Evolutionary conservation across 2,888 invertebrate genomes (phyloP), one percentile per base, ranked within the genome.

Genomic region (Dryococelus australis): DNA sequence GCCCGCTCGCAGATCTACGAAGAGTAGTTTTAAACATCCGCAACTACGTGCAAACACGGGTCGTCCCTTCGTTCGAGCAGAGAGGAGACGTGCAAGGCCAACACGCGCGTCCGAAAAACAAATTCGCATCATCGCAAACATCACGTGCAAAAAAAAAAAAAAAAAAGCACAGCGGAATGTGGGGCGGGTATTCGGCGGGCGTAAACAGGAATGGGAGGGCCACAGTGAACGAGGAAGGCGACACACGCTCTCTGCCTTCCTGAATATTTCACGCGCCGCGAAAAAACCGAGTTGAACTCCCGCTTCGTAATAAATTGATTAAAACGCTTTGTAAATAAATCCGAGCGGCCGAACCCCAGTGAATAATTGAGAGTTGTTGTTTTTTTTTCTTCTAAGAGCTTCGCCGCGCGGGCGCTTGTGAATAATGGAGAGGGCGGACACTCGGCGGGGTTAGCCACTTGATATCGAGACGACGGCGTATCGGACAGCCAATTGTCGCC

Each of bases 201-300:
- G 65, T 12, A 5, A 65, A 24, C 0, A 24, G 16, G n/a, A 65
- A n/a, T 20, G 12, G 65, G n/a, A n/a, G 10, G 65, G 65, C 1
- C 47, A 47, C n/a, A n/a, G n/a, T n/a, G n/a, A n/a, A n/a, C n/a
- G 16, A 47, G 47, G 47, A 8, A 47, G 35, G 35, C 35, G 1
- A 35, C 35, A 35, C 4, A 51, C 51, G 2, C 65, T 12, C 65
- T 24, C 65, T 65, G 65, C 65, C 8, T 8, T n/a, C 65, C 24
- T 65, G 65, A 65, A 65, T 65, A 65, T 65, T 65, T 65, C 65
- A 65, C 65, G 65, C 65, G 65, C 3, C 65, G n/a, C 65, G 65
- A 65, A 65, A 65, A 65, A 65, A 65, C 65, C 20, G 2, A 65
- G 65, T 24, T 65, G 65, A 65, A 65, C 20, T 0, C n/a, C 51